Conservation (phyloP, 2,113 vertebrate genomes). For the Alectura lathami region DNA sequence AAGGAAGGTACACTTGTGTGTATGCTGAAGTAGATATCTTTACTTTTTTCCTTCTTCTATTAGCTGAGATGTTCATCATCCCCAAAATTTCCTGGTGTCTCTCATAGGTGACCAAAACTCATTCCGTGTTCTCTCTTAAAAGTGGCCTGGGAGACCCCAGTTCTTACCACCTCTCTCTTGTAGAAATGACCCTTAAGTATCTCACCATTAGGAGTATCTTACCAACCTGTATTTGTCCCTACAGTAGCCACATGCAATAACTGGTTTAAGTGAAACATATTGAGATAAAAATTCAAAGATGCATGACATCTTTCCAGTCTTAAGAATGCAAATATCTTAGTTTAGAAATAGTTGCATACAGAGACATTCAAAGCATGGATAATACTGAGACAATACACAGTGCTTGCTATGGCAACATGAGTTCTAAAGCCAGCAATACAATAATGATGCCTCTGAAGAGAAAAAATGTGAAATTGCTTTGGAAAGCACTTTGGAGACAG, state of each 20-base stretch:
- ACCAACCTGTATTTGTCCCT: not conserved
- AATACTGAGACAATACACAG: not conserved
- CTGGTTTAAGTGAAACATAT: fast-evolving
- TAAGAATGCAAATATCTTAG: not conserved
- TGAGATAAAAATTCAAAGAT: not conserved
- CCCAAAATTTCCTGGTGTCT: not conserved
- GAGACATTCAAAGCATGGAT: constrained; percentile 27
- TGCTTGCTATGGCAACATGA: constrained; percentile 19
- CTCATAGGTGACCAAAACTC: not conserved
- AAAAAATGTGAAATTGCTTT: constrained; percentile 4
- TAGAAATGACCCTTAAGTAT: not conserved
- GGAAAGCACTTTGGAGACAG: not conserved
- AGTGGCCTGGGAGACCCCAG: not conserved
- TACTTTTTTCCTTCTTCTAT: not conserved
- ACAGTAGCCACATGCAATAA: not conserved
- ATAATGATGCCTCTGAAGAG: not conserved
- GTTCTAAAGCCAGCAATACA: not conserved
- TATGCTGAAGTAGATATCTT: not conserved
- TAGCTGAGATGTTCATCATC: not conserved
- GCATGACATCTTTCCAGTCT: not conserved
- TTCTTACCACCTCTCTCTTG: not conserved
- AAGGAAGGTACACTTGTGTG: not conserved
- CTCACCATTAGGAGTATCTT: not conserved
- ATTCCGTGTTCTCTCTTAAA: not conserved
- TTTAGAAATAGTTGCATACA: constrained; percentile 15